Percentiles rank a stretch among this genome's conserved stretches.
phyloP scores from a whole-genome alignment of 2,797 vertebrate species.

The Phrynocephalus vlangalii region DNA sequence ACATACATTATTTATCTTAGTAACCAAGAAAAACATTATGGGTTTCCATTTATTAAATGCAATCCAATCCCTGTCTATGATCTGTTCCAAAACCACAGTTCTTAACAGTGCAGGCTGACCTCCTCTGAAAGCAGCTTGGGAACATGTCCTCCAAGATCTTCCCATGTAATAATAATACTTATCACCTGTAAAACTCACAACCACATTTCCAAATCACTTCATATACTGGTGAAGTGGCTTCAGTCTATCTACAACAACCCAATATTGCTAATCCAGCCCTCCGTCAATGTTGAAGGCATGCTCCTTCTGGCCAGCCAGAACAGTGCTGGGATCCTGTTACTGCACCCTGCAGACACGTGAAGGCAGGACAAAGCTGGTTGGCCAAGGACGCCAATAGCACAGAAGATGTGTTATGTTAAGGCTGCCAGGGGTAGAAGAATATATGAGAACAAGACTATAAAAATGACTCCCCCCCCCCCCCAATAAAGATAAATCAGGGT shows the following conservation, averaged over 20 bases:
- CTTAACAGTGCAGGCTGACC: neutral
- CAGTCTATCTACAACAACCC: too few relatives aligned
- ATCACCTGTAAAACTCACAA: neutral
- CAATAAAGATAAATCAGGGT: too few relatives aligned
- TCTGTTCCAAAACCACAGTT: neutral
- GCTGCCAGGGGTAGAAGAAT: neutral
- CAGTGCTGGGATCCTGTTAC: too few relatives aligned
- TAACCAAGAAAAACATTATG: neutral
- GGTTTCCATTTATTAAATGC: neutral
- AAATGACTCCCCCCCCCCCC: too few relatives aligned
- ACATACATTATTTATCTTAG: constrained; percentile 20
- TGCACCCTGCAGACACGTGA: too few relatives aligned
- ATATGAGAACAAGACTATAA: too few relatives aligned
- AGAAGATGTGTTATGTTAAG: neutral
- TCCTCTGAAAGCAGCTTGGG: neutral
- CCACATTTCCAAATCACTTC: neutral
- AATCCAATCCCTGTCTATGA: neutral
- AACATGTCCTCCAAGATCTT: neutral
- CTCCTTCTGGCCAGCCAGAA: too few relatives aligned
- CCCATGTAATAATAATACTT: neutral
- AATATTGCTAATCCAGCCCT: too few relatives aligned
- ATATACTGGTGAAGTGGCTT: neutral
- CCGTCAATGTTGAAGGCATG: too few relatives aligned
- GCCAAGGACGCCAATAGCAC: too few relatives aligned
- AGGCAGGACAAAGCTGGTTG: too few relatives aligned